Conservation (phyloP, 1,140 invertebrate species). For the Wiebesia pumilae region DNA sequence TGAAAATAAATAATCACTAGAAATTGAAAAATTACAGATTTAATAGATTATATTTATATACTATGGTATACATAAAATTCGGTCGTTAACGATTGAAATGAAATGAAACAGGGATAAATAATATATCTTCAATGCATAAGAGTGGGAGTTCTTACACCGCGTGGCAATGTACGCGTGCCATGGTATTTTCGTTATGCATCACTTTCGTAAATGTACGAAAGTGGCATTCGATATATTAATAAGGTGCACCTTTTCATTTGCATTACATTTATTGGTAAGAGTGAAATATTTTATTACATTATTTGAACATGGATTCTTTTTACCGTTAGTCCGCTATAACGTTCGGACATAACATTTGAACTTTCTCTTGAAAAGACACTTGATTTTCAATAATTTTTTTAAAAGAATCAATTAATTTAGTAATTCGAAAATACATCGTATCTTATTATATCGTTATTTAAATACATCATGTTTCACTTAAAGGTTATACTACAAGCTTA, state of each 20-base stretch:
- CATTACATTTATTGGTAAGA: neutral
- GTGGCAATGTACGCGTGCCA: neutral
- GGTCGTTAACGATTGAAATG: neutral
- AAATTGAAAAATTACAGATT: slow-evolving; percentile 23
- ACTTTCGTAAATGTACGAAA: neutral
- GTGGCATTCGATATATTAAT: neutral
- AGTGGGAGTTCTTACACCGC: neutral
- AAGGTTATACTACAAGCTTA: no score
- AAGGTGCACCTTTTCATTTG: neutral
- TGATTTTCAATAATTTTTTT: no score
- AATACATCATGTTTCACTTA: no score
- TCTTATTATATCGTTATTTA: no score
- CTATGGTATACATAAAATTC: neutral
- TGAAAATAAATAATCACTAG: slow-evolving; percentile 21
- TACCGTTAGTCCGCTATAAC: no score
- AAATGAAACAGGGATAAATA: slow-evolving; percentile 7
- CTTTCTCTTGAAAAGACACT: no score
- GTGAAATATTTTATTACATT: no score
- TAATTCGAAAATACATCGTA: no score
- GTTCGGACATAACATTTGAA: no score
- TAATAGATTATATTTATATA: slow-evolving; percentile 23
- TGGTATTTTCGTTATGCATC: slow-evolving; percentile 33
- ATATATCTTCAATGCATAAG: neutral
- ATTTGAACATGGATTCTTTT: no score
- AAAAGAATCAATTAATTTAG: no score